Conservation (phyloP, 2,113 vertebrate species). For the Pygoscelis antarcticus region DNA sequence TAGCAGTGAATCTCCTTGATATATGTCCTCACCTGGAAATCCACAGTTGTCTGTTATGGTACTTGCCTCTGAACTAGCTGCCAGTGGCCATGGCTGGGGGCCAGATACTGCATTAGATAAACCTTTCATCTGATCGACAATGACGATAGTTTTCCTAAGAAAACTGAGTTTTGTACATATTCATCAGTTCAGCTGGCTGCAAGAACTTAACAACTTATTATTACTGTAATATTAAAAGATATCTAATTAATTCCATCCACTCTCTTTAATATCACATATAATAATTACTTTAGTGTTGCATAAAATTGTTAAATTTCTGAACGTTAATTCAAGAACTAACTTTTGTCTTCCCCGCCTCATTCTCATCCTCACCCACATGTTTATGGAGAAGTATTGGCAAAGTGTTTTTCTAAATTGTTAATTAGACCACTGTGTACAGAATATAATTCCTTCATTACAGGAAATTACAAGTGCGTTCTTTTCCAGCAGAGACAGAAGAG, state of each 20-base stretch:
- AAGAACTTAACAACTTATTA: background rate
- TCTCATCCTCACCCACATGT: background rate
- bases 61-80: background rate
- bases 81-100: background rate
- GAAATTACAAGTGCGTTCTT: background rate
- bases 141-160: background rate
- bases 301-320: background rate
- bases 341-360: background rate
- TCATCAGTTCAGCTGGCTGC: background rate
- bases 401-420: background rate
- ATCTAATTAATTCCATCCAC: background rate
- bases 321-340: background rate
- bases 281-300: background rate
- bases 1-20: background rate
- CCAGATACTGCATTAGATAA: background rate
- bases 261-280: background rate
- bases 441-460: conserved; percentile 12
- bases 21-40: background rate
- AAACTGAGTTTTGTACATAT: background rate
- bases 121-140: background rate
- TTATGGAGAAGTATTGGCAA: background rate
- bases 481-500: background rate
- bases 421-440: conserved; percentile 13
- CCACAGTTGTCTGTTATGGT: background rate
- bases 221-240: background rate